Base-by-base conservation (phyloP, 2,113 vertebrate species). In the Desmodus rotundus region DNA sequence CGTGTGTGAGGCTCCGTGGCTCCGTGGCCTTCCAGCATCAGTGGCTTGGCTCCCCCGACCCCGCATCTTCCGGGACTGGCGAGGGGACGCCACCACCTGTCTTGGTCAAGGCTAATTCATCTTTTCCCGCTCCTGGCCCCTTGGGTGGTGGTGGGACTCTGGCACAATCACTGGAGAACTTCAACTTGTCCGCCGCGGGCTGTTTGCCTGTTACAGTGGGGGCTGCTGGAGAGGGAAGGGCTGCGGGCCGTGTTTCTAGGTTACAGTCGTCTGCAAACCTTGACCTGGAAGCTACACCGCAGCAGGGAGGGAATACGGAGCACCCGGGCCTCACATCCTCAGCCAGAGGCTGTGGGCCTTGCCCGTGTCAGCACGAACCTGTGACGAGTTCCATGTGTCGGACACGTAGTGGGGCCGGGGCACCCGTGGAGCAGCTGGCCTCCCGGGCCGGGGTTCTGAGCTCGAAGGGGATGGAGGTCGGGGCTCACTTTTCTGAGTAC, bases 41-140 rank as follows among this genome's bases (percentile, higher is more conserved):
- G 15, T 52, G 58, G 22, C 74, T 36, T 3, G 4, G 20, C 36
- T n/a, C 3, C 50, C 0, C 0, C 2, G 1, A 3, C 28, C 54
- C 33, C 0, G 15, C 5, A 28, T 6, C 15, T 4, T 52, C n/a
- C 1, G 0, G 33, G 76, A 20, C 43, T 12, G 11, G 28, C 0
- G 7, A 4, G 74, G 3, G 19, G 43, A 43, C 5, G 20, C 24
- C 3, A 0, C 3, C 5, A 1, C 26, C 24, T 7, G 16, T 8
- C 5, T 3, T 0, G 3, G 33, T 50, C 17, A 0, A 22, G 15
- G 14, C 5, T 10, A 0, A 0, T 17, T 9, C 0, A 0, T 9
- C 73, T 11, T 4, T 17, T n/a, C n/a, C 47, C 15, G 4, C 72
- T 33, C 78, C 47, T 12, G 17, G 24, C 33, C 68, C 52, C 58